Conservation (phyloP, 1,140 invertebrate species). For the Macrosteles quadrilineatus region DNA sequence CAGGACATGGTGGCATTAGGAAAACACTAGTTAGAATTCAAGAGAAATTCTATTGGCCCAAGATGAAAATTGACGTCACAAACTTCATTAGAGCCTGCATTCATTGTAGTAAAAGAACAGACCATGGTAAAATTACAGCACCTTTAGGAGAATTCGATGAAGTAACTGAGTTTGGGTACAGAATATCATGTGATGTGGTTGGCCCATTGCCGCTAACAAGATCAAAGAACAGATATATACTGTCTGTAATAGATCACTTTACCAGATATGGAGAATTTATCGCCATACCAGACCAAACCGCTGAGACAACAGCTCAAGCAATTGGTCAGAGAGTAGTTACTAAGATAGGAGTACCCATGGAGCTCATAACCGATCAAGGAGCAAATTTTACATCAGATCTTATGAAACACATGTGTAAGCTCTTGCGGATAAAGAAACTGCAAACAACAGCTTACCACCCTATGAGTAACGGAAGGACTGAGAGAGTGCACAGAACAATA, state of each 20-base stretch:
- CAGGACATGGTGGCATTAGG: not conserved
- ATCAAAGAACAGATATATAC: not conserved
- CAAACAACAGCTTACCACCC: slow-evolving; percentile 44
- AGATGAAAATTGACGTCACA: not conserved
- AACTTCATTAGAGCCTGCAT: not conserved
- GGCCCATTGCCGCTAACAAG: not conserved
- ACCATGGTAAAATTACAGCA: not conserved
- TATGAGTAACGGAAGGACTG: slow-evolving; percentile 39
- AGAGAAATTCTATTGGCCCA: not conserved
- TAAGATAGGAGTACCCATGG: slow-evolving; percentile 41
- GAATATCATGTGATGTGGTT: not conserved
- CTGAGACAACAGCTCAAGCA: not conserved
- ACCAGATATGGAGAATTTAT: not conserved
- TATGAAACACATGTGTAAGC: slow-evolving; percentile 26
- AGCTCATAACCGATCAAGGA: not conserved
- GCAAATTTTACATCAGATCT: not conserved
- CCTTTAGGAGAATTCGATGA: not conserved
- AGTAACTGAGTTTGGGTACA: not conserved
- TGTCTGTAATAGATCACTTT: not conserved
- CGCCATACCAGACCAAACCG: not conserved
- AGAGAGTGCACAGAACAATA: slow-evolving; percentile 35
- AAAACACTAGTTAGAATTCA: not conserved
- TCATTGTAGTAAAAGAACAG: not conserved
- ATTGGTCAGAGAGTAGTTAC: not conserved
- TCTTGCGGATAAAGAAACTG: slow-evolving; percentile 43